Percentiles rank a stretch among this genome's conserved stretches.
Evolutionary conservation across 1,140 invertebrate genomes (phyloP).

Genomic region (Drosophila suzukii): DNA sequence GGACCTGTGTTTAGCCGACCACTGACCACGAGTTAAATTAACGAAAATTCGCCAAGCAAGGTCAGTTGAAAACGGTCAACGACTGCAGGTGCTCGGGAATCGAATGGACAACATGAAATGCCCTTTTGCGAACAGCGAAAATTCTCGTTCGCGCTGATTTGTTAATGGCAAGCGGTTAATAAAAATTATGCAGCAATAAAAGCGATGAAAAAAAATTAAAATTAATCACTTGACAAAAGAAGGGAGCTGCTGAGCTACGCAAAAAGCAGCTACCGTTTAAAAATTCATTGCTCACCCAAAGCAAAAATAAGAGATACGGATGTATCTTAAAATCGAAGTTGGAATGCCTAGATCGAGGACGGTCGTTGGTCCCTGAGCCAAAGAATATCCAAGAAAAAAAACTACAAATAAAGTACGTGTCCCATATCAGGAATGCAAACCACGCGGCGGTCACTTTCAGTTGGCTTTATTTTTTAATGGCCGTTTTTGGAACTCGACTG

Average conservation of each 20-base stretch:
- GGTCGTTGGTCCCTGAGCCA: constrained; percentile 65
- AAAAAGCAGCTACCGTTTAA: constrained; percentile 54
- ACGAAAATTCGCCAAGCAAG: constrained; percentile 59
- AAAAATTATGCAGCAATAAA: constrained; percentile 11
- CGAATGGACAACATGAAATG: constrained; percentile 27
- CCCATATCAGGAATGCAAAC: constrained; percentile 33
- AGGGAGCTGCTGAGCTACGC: constrained; percentile 57
- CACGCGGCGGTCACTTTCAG: constrained; percentile 38
- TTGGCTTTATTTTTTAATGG: constrained; percentile 14
- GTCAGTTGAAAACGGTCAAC: constrained; percentile 54
- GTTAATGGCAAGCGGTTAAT: constrained; percentile 25
- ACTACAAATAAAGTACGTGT: constrained; percentile 20
- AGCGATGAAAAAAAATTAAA: constrained; percentile 28
- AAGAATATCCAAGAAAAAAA: constrained; percentile 15
- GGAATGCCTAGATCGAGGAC: constrained; percentile 66
- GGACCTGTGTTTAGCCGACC: constrained; percentile 42
- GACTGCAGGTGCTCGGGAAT: constrained; percentile 43
- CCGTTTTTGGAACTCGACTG: constrained; percentile 22
- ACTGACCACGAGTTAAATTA: constrained; percentile 47
- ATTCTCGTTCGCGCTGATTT: constrained; percentile 34
- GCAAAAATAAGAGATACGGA: constrained; percentile 48
- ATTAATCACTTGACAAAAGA: constrained; percentile 47
- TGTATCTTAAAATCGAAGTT: constrained; percentile 36
- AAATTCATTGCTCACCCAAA: constrained; percentile 27
- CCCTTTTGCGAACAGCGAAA: constrained; percentile 46